These are phyloP conservation scores for Melieria crassipennis DNA, from an alignment of 2,888 invertebrate species.

Conservation along the genomic window DNA sequence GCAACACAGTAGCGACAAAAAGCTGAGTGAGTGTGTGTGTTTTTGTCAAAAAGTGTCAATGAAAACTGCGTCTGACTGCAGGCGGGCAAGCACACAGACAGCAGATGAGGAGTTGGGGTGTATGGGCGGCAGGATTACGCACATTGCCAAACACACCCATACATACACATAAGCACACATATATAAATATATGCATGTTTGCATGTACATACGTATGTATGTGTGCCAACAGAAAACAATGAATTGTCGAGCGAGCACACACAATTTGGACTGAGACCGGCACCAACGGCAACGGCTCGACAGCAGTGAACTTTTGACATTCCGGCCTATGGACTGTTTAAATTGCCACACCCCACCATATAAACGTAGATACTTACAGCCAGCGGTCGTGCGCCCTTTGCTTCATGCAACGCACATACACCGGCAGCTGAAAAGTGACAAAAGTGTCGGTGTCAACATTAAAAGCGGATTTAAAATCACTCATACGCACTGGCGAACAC, in stretches of 20 bases:
- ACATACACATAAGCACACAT: slow-evolving; percentile 28
- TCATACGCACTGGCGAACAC: slow-evolving; percentile 36
- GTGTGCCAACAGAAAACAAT: slow-evolving; percentile 9
- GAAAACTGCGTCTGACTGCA: background rate
- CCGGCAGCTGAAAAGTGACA: slow-evolving; percentile 46
- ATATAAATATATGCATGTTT: slow-evolving; percentile 3
- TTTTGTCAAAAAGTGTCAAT: background rate
- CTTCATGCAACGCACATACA: background rate
- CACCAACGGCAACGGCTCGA: background rate
- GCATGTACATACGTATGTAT: slow-evolving; percentile 16
- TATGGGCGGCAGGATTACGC: slow-evolving; percentile 28
- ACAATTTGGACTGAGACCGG: background rate
- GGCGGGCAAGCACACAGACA: slow-evolving; percentile 3
- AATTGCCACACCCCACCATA: slow-evolving; percentile 28
- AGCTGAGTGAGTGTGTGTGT: slow-evolving; percentile 35
- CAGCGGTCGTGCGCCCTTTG: slow-evolving; percentile 10
- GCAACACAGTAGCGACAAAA: no score
- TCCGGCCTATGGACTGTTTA: slow-evolving; percentile 51
- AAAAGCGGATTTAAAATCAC: slow-evolving; percentile 64
- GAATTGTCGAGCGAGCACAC: no score
- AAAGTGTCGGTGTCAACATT: slow-evolving; percentile 64
- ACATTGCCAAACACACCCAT: slow-evolving; percentile 39
- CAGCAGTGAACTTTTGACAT: slow-evolving; percentile 50
- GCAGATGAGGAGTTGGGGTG: no score
- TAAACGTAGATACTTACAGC: slow-evolving; percentile 29